These are phyloP conservation scores for Thaumetopoea pityocampa DNA, from an alignment of 1,140 invertebrate species.

Conservation along the genomic window DNA sequence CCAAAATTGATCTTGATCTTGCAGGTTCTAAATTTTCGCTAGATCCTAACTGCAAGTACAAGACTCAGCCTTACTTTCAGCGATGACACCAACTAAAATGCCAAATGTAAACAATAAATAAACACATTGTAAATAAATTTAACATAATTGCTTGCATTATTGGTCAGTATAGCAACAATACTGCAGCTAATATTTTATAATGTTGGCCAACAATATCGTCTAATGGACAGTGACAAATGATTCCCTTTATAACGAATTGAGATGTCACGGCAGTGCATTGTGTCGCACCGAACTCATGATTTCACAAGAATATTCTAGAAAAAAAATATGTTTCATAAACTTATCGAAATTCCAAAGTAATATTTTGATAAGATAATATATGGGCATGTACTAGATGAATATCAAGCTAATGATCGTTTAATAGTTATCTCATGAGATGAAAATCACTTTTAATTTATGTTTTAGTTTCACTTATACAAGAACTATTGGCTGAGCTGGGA, in stretches of 20 bases:
- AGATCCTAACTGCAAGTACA: too few species aligned
- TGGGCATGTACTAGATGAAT: slow-evolving; percentile 46
- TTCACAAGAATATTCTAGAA: slow-evolving; percentile 54
- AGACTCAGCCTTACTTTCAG: too few species aligned
- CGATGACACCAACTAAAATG: too few species aligned
- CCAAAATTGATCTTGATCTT: too few species aligned
- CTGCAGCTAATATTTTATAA: slow-evolving; percentile 47
- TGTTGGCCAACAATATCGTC: slow-evolving; percentile 56
- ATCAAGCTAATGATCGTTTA: slow-evolving; percentile 61
- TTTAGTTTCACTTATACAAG: too few species aligned
- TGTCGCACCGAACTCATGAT: slow-evolving; percentile 56
- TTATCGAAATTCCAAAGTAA: slow-evolving; percentile 41
- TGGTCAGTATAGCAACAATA: slow-evolving; percentile 12
- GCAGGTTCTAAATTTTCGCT: too few species aligned
- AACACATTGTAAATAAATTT: slow-evolving; percentile 2
- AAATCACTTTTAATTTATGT: too few species aligned
- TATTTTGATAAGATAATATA: slow-evolving; percentile 73
- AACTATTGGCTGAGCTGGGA: too few species aligned
- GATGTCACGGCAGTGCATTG: slow-evolving; percentile 52
- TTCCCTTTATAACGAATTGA: slow-evolving; percentile 60
- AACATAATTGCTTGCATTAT: slow-evolving; percentile 1
- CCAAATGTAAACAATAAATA: background rate
- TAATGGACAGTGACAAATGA: slow-evolving; percentile 75
- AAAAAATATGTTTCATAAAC: slow-evolving; percentile 28
- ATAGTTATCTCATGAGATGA: slow-evolving; percentile 31